Evolutionary conservation across 1,140 invertebrate genomes (phyloP), one percentile per base, ranked within the genome.

Genomic region (Periplaneta americana): DNA sequence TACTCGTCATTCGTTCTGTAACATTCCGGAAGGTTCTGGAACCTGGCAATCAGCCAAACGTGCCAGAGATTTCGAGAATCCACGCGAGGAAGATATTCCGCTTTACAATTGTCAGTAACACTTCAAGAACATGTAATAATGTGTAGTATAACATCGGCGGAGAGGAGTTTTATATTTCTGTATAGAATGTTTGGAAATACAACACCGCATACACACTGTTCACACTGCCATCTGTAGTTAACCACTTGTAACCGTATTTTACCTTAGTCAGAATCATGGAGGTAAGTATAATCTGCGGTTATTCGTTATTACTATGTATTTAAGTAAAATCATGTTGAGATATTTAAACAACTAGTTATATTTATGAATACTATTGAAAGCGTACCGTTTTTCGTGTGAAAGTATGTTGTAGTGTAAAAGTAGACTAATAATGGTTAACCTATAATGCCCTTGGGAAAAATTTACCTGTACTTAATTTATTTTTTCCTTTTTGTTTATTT

Each of bases 231-330:
- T 75, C 74, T 80, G 10, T 74, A 15, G 57, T 18, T 80, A 35
- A 39, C 34, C 2, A 39, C 15, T 37, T 34, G 11, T 34, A n/a
- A 18, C 13, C n/a, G 28, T 0, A 33, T 31, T 57, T 80, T 80
- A 74, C 32, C 57, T 66, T 31, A 36, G 34, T 80, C 57, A 74
- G 79, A 35, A 48, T 66, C 18, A 81, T 83, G 77, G 80, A 83
- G 57, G 80, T 82, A 36, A 74, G 79, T 82, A 78, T 15, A 80
- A 79, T 80, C 83, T 74, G n/a, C 81, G 80, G 82, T 34, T 77
- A 22, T 3, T 76, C 31, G 57, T n/a, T n/a, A n/a, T n/a, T n/a
- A n/a, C n/a, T n/a, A n/a, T n/a, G n/a, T n/a, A n/a, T n/a, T n/a
- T n/a, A n/a, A n/a, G n/a, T n/a, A n/a, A n/a, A n/a, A n/a, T n/a